These are phyloP conservation scores for Melieria picta DNA, from an alignment of 2,888 invertebrate genomes.

Conservation along the genomic window DNA sequence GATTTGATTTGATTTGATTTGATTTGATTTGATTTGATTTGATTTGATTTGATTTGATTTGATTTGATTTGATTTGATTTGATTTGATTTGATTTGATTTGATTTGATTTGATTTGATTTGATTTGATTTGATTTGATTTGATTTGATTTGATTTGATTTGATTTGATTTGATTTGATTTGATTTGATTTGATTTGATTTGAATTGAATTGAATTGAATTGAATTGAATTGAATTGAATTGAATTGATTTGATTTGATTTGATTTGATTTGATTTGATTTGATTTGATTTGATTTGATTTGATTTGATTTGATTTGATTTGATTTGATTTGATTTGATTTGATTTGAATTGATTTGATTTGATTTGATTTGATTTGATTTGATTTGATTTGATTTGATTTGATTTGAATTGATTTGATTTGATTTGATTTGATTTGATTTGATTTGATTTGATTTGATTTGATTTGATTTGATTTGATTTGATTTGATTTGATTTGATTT, in stretches of 20 bases:
- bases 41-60: background rate
- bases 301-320: background rate
- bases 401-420: background rate
- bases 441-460: background rate
- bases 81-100: background rate
- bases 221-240: too few species aligned
- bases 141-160: background rate
- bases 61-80: background rate
- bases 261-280: background rate
- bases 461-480: background rate
- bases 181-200: too few species aligned
- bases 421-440: background rate
- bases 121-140: background rate
- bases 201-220: too few species aligned
- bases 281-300: background rate
- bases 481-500: background rate
- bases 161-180: background rate
- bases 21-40: background rate
- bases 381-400: background rate
- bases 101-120: background rate
- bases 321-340: background rate
- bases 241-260: background rate
- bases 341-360: background rate
- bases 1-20: background rate
- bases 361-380: background rate